Evolutionary conservation across 2,888 invertebrate genomes (phyloP).

Genomic region (Eupithecia dodoneata): DNA sequence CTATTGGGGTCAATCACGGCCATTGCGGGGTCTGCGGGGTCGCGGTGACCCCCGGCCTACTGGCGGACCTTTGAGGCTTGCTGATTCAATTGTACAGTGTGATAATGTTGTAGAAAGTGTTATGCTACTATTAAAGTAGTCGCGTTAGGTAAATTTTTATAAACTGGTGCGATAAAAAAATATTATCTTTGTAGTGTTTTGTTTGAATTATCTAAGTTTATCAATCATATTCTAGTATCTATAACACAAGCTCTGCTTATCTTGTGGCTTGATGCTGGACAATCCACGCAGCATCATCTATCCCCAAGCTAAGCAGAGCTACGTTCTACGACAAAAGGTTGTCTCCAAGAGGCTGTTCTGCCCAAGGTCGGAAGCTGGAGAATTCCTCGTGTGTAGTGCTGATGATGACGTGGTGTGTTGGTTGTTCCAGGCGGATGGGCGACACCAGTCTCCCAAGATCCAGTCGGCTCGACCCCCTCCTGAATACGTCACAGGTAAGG

Average conservation of each 20-base stretch:
- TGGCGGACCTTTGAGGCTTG: neutral
- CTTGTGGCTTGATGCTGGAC: too few relatives aligned
- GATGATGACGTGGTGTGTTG: neutral
- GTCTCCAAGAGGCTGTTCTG: too few relatives aligned
- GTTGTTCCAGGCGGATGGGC: slow-evolving; percentile 81
- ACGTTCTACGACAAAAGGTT: too few relatives aligned
- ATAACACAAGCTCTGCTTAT: too few relatives aligned
- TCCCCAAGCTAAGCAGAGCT: too few relatives aligned
- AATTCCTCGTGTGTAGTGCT: neutral
- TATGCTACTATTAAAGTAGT: neutral
- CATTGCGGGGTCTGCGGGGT: neutral
- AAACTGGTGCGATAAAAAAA: too few relatives aligned
- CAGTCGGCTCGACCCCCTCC: slow-evolving; percentile 81
- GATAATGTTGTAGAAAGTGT: neutral
- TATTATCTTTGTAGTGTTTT: too few relatives aligned
- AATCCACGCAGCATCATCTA: too few relatives aligned
- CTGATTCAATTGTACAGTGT: neutral
- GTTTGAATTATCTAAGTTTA: too few relatives aligned
- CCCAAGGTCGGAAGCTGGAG: too few relatives aligned
- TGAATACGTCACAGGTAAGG: slow-evolving; percentile 79
- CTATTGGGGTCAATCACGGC: slow-evolving; percentile 13
- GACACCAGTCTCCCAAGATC: slow-evolving; percentile 80
- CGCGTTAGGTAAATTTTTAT: neutral
- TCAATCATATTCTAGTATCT: too few relatives aligned
- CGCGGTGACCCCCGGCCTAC: neutral